Evolutionary conservation across 2,797 vertebrate species (phyloP).

Genomic region (Gastrophryne carolinensis): DNA sequence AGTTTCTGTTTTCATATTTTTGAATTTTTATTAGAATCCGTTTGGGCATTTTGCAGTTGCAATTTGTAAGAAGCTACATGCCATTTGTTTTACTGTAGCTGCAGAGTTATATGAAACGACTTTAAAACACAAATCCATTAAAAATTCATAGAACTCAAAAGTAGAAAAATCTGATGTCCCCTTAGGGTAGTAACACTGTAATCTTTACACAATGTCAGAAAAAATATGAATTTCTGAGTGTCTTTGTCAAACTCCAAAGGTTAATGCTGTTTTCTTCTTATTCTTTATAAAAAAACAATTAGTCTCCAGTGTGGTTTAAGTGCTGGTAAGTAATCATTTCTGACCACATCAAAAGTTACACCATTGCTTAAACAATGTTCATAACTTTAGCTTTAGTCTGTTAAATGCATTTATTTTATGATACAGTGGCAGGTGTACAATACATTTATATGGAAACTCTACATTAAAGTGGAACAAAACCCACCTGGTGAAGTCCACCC

Average conservation of each 20-base stretch:
- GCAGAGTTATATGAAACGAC: conserved; percentile 43
- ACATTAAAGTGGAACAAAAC: too few relatives aligned
- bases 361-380: conserved; percentile 29
- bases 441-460: too few relatives aligned
- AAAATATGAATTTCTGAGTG: conserved; percentile 50
- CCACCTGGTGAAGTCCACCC: too few relatives aligned
- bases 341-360: conserved; percentile 3
- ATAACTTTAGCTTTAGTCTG: too few relatives aligned
- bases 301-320: conserved; percentile 25
- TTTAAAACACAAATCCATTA: conserved; percentile 50
- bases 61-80: conserved; percentile 41
- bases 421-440: too few relatives aligned
- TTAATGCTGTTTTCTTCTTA: conserved; percentile 36
- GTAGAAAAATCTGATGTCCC: conserved; percentile 36
- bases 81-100: conserved; percentile 36
- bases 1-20: too few relatives aligned
- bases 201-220: conserved; percentile 49
- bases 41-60: conserved; percentile 26
- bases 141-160: conserved; percentile 43
- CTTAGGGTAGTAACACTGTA: conserved; percentile 47
- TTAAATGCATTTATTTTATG: too few relatives aligned
- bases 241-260: conserved; percentile 47
- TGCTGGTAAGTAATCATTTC: conserved; percentile 39
- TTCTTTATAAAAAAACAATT: conserved; percentile 47
- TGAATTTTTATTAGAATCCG: neutral